Evolutionary conservation across 2,113 vertebrate species (phyloP).

Genomic region (Odobenus rosmarus): DNA sequence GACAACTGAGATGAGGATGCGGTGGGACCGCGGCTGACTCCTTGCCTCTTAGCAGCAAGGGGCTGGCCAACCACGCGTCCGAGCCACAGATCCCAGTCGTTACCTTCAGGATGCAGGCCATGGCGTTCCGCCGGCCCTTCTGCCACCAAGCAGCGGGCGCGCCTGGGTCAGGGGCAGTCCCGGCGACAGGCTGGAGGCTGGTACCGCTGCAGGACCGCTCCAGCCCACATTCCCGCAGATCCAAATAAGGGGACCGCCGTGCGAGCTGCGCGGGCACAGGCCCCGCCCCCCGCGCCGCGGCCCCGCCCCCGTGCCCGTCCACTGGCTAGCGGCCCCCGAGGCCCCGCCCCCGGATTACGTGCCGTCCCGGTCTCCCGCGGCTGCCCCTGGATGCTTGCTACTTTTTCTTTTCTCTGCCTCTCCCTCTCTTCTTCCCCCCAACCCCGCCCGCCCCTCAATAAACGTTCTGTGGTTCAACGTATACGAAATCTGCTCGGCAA

Average conservation of each 20-base stretch:
- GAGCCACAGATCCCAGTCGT: constrained; percentile 83
- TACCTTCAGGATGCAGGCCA: constrained; percentile 91
- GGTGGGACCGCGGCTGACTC: constrained; percentile 74
- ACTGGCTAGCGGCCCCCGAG: constrained; percentile 80
- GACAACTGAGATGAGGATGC: constrained; percentile 80
- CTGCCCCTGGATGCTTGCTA: not conserved
- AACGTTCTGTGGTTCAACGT: not conserved
- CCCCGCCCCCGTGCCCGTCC: constrained; percentile 83
- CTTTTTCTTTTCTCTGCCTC: not conserved
- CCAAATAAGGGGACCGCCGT: constrained; percentile 77
- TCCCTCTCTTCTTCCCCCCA: not conserved
- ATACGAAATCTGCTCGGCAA: not conserved
- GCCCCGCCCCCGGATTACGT: constrained; percentile 85
- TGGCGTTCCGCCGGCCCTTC: constrained; percentile 85
- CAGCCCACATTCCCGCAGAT: constrained; percentile 83
- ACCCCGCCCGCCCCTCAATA: no score
- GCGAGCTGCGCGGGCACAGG: constrained; percentile 79
- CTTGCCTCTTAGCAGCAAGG: constrained; percentile 72
- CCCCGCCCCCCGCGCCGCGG: constrained; percentile 77
- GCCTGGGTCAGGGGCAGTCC: constrained; percentile 81
- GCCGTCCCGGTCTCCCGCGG: not conserved
- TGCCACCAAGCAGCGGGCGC: constrained; percentile 80
- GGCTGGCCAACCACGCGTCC: constrained; percentile 79
- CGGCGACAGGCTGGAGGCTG: constrained; percentile 78
- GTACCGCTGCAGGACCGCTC: constrained; percentile 77